Evolutionary conservation across 2,888 invertebrate species (phyloP).

Genomic region (Lasioglossum pauxillum): DNA sequence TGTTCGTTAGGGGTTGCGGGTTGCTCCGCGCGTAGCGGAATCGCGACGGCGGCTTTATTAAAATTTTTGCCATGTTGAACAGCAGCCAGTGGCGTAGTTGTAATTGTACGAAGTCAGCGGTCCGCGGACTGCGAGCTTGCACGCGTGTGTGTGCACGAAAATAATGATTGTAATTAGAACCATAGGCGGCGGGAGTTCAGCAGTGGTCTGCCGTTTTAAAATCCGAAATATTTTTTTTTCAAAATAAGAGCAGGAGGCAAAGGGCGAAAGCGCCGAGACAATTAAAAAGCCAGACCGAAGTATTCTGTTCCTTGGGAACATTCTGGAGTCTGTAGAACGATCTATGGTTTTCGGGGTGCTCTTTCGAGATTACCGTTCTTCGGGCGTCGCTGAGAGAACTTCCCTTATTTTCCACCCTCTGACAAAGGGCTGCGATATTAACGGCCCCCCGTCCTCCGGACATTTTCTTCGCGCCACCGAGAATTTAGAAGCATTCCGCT

Average conservation of each 20-base stretch:
- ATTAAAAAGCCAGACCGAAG: not conserved
- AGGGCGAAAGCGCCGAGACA: not conserved
- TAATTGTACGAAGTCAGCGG: conserved; percentile 5
- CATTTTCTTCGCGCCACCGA: not conserved
- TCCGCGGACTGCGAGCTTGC: not conserved
- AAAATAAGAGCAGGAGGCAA: not conserved
- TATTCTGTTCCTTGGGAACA: not conserved
- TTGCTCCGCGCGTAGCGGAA: not conserved
- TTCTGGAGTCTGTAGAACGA: not conserved
- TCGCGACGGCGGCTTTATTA: not conserved
- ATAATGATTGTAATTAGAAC: conserved; percentile 9
- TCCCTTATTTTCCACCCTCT: not conserved
- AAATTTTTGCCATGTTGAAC: conserved; percentile 3
- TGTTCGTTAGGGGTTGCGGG: not conserved
- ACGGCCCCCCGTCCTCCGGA: not conserved
- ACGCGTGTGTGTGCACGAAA: not conserved
- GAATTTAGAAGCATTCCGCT: not conserved
- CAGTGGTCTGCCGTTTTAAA: not conserved
- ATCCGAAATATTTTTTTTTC: not conserved
- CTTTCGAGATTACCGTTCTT: not conserved
- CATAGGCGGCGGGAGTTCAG: not conserved
- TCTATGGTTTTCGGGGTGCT: not conserved
- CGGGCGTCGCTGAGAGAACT: not conserved
- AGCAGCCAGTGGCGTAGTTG: not conserved
- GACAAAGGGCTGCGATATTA: conserved; percentile 8